Base-by-base conservation (phyloP, 2,888 invertebrate species). In the Holacanthella duospinosa region DNA sequence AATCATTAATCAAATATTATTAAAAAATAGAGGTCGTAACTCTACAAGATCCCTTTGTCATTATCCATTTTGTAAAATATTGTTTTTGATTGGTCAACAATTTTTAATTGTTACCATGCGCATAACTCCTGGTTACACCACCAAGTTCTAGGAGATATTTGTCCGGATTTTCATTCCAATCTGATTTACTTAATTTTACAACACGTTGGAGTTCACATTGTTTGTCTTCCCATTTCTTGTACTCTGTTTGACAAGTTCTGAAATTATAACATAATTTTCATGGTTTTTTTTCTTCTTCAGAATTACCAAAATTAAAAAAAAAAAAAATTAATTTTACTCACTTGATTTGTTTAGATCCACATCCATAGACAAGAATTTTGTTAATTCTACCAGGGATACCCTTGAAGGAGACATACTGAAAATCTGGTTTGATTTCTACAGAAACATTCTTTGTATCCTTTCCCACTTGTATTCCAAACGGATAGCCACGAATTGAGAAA, bases 141-240 rank as follows among this genome's bases (percentile, higher is more conserved):
- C 68, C 73, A 0, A 73, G 61, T 57, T 73, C 73, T 21, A 73
- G 61, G 24, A 73, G 44, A 59, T 93, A 92, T 63, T 93, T 84
- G 80, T 96, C 95, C 0, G 95, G 94, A 80, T 94, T 93, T 76
- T 95, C 93, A 75, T 91, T 83, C 95, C 95, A 96, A 76, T 94
- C 93, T 25, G 88, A 85, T 0, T 92, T 86, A 21, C 87, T 89
- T 65, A 93, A 77, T 76, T 93, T 93, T 9, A 95, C 89, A 75
- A 86, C 84, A 61, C 89, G 81, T 74, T 89, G 88, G 66, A 87
- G 84, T 79, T 95, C 93, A 0, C 88, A 89, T 77, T 95, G 92
- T 74, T 85, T 85, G 25, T 87, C 86, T 77, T 93, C 91, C 91
- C 90, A 93, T 74, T 88, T 87, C 77, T 93, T 93, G 73, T 92